Base-by-base conservation (phyloP, 1,140 invertebrate species). In the Vanessa atalanta region DNA sequence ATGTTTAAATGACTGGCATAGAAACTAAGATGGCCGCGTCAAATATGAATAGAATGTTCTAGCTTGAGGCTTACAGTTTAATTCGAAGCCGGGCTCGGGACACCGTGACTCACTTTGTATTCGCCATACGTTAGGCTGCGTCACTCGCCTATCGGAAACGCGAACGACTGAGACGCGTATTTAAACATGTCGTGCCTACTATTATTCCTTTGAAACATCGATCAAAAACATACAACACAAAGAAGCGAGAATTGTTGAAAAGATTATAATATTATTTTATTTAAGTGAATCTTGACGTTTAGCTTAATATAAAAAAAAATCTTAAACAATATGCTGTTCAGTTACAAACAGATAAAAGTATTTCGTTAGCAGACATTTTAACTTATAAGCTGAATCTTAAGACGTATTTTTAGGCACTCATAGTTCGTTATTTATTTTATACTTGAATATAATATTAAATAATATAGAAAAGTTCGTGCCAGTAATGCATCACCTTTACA, bases 111-210 rank as follows among this genome's bases (percentile, higher is more conserved):
- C 82, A 88, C 80, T 89, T 89, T 72, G 78, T 87, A 90, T 92
- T 88, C 88, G 83, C 74, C 76, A 75, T 78, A 76, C 83, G 83
- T 82, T 65, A 71, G 67, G 68, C 80, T 85, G 85, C 86, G 87
- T 91, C 88, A 89, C 85, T 79, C 77, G 81, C 70, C 87, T 89
- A 92, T 91, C 88, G 90, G 90, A 92, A 92, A 88, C 90, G 82
- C 85, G 87, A 87, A 89, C 86, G 83, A 79, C 85, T 73, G 77
- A 80, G 82, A 74, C 82, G 79, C 77, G 77, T 88, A 88, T 88
- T 89, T 87, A 87, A 89, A 89, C 87, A 88, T 68, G 78, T 78
- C 76, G 74, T 77, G 75, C 75, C 82, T 83, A 86, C 72, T 70
- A 72, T 65, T 65, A 65, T 65, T 65, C 47, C 63, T 65, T 65